Evolutionary conservation across 2,888 invertebrate species (phyloP), one percentile per base, ranked within the genome.

Genomic region (Lottia gigantea): DNA sequence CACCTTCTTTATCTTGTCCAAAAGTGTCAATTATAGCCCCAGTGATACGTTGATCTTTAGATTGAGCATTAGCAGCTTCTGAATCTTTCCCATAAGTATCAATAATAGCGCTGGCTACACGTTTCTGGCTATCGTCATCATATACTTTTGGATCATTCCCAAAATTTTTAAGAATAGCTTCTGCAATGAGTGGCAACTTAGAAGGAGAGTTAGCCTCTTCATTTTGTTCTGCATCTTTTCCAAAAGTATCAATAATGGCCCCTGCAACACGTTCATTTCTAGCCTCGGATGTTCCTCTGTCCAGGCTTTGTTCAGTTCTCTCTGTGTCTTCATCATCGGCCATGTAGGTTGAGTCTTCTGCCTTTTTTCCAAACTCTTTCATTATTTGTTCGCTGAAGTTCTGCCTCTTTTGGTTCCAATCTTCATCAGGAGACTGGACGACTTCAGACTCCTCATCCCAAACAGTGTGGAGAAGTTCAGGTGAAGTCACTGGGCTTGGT

Each of bases 371-470:
- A 55, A 55, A 55, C 14, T 55, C 55, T 23, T 55, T 23, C 19
- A 55, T 19, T 23, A 55, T 55, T 7, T 23, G 2, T 19, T 55
- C 14, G 11, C 19, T 15, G 23, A 55, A 0, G 49, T 47, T 66
- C 46, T 71, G 68, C 45, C 67, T 66, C 64, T 68, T 31, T 62
- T 67, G 70, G 26, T 55, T 71, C 64, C 68, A 68, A 46, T 71
- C 71, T 26, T 75, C 75, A 46, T 74, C 74, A 16, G 70, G 68
- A 12, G 71, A 64, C 23, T 64, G 46, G 6, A 66, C 66, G 46
- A 63, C 68, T 8, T 70, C 70, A 11, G 72, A 68, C 7, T 64
- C 64, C 23, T 55, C 55, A 23, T 55, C 55, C 55, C 55, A 55
- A 23, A 55, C 55, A 3, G 55, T 55, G 23, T 55, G 55, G 15